Evolutionary conservation across 2,113 vertebrate species (phyloP), one percentile per base, ranked within the genome.

Genomic region (Oostethus manadensis): DNA sequence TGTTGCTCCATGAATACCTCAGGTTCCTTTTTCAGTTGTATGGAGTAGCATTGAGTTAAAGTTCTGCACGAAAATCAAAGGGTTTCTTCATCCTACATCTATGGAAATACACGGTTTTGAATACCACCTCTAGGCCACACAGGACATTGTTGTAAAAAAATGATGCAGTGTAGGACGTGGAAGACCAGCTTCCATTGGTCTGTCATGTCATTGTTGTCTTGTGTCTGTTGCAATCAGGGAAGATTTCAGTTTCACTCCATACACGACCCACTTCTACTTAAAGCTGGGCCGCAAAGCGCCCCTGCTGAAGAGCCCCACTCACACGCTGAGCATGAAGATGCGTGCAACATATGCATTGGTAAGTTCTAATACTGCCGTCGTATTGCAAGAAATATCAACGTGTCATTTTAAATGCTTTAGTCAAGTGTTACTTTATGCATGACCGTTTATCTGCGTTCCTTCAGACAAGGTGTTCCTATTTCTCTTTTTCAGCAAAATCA

Each of bases 201-300:
- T 38, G 9, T 38, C 35, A 38, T 38, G 9, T 54, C 16, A 43
- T 51, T 17, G 2, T 21, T 50, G 16, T 29, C 22, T 10, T 1
- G 14, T 57, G 22, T 54, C 7, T 73, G 58, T 4, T 67, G 7
- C n/a, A n/a, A 4, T 62, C 87, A 99, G 96, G 69, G 95, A 96
- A 87, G 95, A 98, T 67, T 97, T 95, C 89, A 99, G 95, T 84
- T 98, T 98, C 79, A 99, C 96, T 0, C 94, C 97, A 0, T 98
- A 93, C 45, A 92, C 93, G 21, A 98, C 97, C 9, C 92, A 96
- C 81, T 94, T 93, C 15, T 99, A 98, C 75, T 47, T 98, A 80
- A 97, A 96, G 76, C 77, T 81, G 58, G 97, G 95, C 49, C 89
- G 89, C 0, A 97, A 90, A 87, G 93, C 94, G n/a, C 57, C 74